Conservation (phyloP, 1,140 invertebrate genomes). For the Cyclargus thomasi region DNA sequence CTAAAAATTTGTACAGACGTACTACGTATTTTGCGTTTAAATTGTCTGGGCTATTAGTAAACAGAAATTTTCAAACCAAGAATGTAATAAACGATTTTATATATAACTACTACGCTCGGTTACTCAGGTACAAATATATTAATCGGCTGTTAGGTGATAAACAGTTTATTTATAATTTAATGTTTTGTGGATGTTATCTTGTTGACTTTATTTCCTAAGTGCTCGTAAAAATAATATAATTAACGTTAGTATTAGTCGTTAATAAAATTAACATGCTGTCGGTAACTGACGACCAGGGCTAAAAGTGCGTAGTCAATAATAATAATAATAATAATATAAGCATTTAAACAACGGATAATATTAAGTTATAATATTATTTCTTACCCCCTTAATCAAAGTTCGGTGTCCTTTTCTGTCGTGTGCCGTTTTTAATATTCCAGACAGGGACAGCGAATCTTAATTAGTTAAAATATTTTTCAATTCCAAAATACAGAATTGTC, state of each 20-base stretch:
- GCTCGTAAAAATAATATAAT: neutral
- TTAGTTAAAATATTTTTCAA: no score
- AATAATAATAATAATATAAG: no score
- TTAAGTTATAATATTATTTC: no score
- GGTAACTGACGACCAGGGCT: neutral
- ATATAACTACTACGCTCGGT: neutral
- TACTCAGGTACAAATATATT: neutral
- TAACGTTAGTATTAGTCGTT: neutral
- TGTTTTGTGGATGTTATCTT: neutral
- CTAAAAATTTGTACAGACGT: no score
- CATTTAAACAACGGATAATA: no score
- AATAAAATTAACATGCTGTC: conserved; percentile 9
- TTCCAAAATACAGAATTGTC: no score
- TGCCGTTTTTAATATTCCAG: no score
- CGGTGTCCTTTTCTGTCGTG: no score
- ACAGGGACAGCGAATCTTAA: no score
- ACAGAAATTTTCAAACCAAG: neutral
- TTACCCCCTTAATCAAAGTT: no score
- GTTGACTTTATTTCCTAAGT: neutral
- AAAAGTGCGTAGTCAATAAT: no score
- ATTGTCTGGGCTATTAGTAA: neutral
- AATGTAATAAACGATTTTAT: neutral
- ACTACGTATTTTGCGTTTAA: no score
- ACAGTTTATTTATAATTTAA: neutral
- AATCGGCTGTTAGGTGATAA: neutral